Base-by-base conservation (phyloP, 2,113 vertebrate species). In the Pyxicephalus adspersus region DNA sequence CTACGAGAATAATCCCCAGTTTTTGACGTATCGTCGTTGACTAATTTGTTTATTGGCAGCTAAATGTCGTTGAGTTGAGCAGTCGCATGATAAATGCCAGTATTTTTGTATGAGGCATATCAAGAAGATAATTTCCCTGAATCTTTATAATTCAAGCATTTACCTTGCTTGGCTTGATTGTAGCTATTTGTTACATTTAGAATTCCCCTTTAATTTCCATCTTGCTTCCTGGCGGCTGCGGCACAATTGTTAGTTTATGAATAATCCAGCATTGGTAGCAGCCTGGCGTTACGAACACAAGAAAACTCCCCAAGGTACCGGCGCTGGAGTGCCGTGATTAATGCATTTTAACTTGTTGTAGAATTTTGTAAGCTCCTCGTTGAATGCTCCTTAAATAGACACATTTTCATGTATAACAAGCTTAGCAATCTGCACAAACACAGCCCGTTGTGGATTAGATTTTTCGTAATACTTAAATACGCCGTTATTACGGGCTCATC, bases 391-490 rank as follows among this genome's bases (percentile, higher is more conserved):
- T 51, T 71, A 72, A 63, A 52, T 22, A 64, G 66, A 64, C 78
- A 72, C 55, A 52, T 63, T 72, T 52, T 22, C 50, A 64, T 72
- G 57, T 72, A 66, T 67, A 78, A 78, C 61, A 54, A 66, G 31
- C 76, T 78, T 78, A 66, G 72, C 77, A 71, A 64, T 57, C 67
- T 31, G 57, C 70, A 52, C 26, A 51, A 64, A 52, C 55, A 52
- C 25, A 23, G 60, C 25, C 66, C 67, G 4, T 51, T 52, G 67
- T 51, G 78, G 66, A 80, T 64, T 63, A 50, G n/a, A 29, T 52
- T 55, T 34, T 64, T 65, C 58, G 50, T 50, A 51, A 63, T 64
- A 80, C 55, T 4, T 63, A 71, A 61, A n/a, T 52, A 29, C 34
- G 20, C 6, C 5, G 45, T 80, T 71, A 80, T 80, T 64, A 72